Percentiles rank a stretch among this genome's conserved stretches.
Evolutionary conservation across 2,113 vertebrate genomes (phyloP).

Genomic region (Rattus rattus): DNA sequence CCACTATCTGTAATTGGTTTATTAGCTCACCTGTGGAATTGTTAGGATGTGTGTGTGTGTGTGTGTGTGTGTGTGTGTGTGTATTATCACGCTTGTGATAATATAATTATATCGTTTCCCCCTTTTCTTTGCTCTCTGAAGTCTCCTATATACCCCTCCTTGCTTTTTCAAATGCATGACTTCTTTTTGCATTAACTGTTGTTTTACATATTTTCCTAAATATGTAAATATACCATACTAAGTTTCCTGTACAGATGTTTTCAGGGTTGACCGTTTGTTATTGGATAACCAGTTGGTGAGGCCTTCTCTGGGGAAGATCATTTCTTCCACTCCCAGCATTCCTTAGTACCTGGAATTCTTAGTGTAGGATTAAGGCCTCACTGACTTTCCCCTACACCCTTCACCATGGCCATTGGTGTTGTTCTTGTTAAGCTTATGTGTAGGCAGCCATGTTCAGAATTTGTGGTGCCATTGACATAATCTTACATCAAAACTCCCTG

Average conservation of each 20-base stretch:
- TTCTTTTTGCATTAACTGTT: no score
- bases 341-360: neutral
- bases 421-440: neutral
- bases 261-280: neutral
- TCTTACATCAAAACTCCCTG: neutral
- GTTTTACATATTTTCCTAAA: neutral
- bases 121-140: neutral
- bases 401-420: no score
- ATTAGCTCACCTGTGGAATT: conserved; percentile 78
- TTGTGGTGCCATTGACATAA: neutral
- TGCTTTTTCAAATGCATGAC: neutral
- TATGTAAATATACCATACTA: neutral
- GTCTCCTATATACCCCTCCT: neutral
- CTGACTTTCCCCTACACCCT: neutral
- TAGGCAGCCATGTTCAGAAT: neutral
- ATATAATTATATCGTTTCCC: neutral
- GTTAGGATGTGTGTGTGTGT: neutral
- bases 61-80: neutral
- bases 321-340: neutral
- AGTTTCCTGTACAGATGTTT: neutral
- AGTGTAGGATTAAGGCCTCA: no score
- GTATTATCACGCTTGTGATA: neutral
- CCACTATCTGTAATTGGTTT: conserved; percentile 77
- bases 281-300: neutral
- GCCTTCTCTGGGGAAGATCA: neutral